Evolutionary conservation across 2,113 vertebrate genomes (phyloP), one percentile per base, ranked within the genome.

Genomic region (Damaliscus lunatus): DNA sequence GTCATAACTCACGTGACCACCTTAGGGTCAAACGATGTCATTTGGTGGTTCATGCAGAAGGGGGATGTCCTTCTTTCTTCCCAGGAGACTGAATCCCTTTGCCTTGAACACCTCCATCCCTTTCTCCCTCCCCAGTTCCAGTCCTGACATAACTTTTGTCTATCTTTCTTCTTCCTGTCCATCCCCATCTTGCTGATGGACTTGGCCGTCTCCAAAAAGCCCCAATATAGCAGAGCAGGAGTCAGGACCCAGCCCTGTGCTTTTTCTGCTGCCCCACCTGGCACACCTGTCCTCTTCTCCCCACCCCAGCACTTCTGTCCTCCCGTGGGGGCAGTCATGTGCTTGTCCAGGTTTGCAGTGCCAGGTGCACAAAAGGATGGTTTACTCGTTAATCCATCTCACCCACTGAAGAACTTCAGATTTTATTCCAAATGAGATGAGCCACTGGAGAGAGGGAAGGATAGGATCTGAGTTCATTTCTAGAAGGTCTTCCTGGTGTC

Each of bases 261-360:
- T 23, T 15, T 27, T 2, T 60, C 50, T 1, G 19, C 43, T 23
- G 4, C 2, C 5, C 27, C 9, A 7, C 29, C 46, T 36, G 31
- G 40, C 6, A 17, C 3, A 33, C 21, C 36, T 48, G 1, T 46
- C 43, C 57, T 52, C n/a, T 43, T 29, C 13, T 8, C 48, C 60
- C 13, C 2, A 19, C 21, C n/a, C 25, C 17, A 27, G 16, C 9
- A 0, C 29, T 36, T 33, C 21, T n/a, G 50, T 13, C 71, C 46
- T 36, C 13, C 78, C 9, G 0, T 0, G 1, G 14, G 31, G 40
- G 3, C 0, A 3, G 40, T 50, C 19, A 2, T 4, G 27, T 53
- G 31, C 43, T 82, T 40, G 19, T 21, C 48, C 9, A 2, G 82
- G 17, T 27, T 67, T 50, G 31, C 0, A 0, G 5, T 33, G 67